Conservation (phyloP, 2,113 vertebrate genomes). For the Scortum barcoo region DNA sequence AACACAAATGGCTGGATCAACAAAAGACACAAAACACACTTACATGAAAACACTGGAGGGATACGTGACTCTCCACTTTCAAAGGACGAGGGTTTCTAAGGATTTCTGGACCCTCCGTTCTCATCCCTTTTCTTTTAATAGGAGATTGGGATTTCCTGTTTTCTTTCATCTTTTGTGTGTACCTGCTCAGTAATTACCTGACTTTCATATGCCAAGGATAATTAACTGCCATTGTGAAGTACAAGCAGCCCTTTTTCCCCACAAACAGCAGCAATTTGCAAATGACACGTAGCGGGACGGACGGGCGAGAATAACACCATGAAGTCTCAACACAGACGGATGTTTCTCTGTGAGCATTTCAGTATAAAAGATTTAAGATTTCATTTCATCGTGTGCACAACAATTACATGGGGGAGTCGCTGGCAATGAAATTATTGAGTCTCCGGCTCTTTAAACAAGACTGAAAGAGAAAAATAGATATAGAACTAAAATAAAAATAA, state of each 20-base stretch:
- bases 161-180: neutral
- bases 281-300: neutral
- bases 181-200: neutral
- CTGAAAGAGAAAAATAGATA: neutral
- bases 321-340: no score
- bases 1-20: constrained; percentile 54
- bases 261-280: neutral
- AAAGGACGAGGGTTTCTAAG: neutral
- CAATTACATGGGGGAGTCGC: no score
- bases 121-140: neutral
- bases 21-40: constrained; percentile 42
- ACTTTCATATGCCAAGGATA: neutral
- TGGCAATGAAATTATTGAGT: no score
- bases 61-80: constrained; percentile 13
- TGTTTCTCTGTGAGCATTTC: no score
- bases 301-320: neutral
- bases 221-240: neutral
- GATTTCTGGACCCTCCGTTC: constrained; percentile 1
- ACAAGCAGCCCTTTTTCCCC: neutral
- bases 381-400: no score
- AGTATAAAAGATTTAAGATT: no score
- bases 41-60: constrained; percentile 38
- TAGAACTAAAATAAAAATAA: no score
- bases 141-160: neutral
- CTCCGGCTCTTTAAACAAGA: no score